Base-by-base conservation (phyloP, 92 coral and sea anemone species). In the Parazoanthus swiftii region DNA sequence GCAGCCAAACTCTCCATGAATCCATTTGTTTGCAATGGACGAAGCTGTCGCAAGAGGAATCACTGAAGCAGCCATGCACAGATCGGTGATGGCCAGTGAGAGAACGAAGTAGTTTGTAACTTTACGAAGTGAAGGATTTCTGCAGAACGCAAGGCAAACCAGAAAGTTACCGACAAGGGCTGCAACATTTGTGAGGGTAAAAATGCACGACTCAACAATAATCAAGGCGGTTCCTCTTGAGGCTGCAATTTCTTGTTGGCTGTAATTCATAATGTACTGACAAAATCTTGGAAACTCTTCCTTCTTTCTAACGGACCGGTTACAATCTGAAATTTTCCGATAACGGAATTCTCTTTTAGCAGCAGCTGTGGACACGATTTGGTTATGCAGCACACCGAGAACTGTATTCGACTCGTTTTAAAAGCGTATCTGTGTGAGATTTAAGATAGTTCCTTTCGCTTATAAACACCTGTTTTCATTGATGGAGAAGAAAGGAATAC, bases 101-200 rank as follows among this genome's bases (percentile, higher is more conserved):
- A 82, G 86, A 3, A 82, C 75, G 11, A 82, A 82, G 25, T 82
- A 65, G 58, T 82, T 82, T 38, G 77, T 82, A 25, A 82, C 71
- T 23, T 75, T 65, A 25, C 77, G 86, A 66, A 82, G 86, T 4
- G 76, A 82, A 25, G 86, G 63, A 68, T 82, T 82, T 37, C 76
- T 82, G 42, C 67, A 82, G 11, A 82, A 82, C 38, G 86, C 63
- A 21, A 82, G 46, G 43, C 86, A 82, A 23, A 82, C 86, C 71
- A 82, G 56, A 39, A 37, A 20, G 75, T 82, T 82, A 7, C 86
- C 86, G 6, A 66, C 18, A 68, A 82, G n/a, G 39, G 86, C 86
- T 48, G 71, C 23, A 14, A 42, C 70, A n/a, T 82, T 68, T 42
- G 42, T 20, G 15, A 82, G 37, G 6, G 39, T 20, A 74, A 82